A percentile compares a stretch with the other conserved stretches of the same genome.
These are phyloP conservation scores for Anodontia alba DNA, from an alignment of 2,888 invertebrate genomes.

Conservation along the genomic window DNA sequence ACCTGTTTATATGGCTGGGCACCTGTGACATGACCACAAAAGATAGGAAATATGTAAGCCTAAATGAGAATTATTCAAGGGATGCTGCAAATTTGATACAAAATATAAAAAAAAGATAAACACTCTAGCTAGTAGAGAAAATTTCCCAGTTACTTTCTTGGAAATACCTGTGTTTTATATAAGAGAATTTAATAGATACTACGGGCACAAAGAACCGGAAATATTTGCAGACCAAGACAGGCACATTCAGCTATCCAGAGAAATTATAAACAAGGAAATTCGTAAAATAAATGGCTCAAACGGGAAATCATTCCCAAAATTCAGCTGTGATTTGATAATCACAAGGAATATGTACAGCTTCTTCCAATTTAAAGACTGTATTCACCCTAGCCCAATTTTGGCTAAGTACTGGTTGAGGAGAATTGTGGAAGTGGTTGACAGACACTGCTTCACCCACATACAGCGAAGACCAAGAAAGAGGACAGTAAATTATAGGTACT, in stretches of 20 bases:
- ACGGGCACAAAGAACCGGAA: neutral
- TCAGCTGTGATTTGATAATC: neutral
- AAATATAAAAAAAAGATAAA: neutral
- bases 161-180: neutral
- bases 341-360: neutral
- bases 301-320: neutral
- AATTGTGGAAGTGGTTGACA: neutral
- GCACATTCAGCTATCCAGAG: neutral
- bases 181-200: neutral
- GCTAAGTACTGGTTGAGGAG: neutral
- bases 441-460: neutral
- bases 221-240: neutral
- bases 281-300: neutral
- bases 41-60: neutral
- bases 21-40: constrained; percentile 7
- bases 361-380: neutral
- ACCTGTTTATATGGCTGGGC: neutral
- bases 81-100: neutral
- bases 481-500: too few relatives aligned
- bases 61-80: neutral
- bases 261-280: neutral
- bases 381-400: neutral
- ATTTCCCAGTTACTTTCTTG: neutral
- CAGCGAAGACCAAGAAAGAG: too few relatives aligned
- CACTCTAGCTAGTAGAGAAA: neutral